These are phyloP conservation scores for Lasius platythorax DNA, from an alignment of 2,888 invertebrate genomes.

Conservation along the genomic window DNA sequence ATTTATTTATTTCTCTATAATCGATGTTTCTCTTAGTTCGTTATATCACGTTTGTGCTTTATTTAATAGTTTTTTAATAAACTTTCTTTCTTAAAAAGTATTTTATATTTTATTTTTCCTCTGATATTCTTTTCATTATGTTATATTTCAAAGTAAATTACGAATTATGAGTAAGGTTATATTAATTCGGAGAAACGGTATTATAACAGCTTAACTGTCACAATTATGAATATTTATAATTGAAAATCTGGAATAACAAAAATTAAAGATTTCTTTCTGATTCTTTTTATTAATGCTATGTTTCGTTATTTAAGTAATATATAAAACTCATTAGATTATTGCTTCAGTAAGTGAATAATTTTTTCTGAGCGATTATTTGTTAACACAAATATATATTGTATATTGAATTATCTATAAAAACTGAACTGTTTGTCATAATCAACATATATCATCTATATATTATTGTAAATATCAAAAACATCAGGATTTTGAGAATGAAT, in stretches of 20 bases:
- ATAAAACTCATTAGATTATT: neutral
- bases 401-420: neutral
- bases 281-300: neutral
- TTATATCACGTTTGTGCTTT: constrained; percentile 21
- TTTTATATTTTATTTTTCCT: constrained; percentile 41
- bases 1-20: constrained; percentile 3
- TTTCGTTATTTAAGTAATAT: neutral
- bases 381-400: neutral
- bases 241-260: neutral
- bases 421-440: neutral
- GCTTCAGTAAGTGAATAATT: neutral
- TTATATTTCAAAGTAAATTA: neutral
- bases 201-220: neutral
- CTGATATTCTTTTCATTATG: neutral
- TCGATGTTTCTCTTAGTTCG: neutral
- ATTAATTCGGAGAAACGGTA: neutral
- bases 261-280: neutral
- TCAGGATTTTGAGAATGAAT: neutral
- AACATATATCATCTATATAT: neutral
- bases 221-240: neutral
- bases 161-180: neutral
- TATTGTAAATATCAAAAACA: neutral
- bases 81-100: constrained; percentile 3
- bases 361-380: neutral
- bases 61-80: constrained; percentile 36